These are phyloP conservation scores for Dicycla oo DNA, from an alignment of 2,888 invertebrate genomes.

Conservation along the genomic window DNA sequence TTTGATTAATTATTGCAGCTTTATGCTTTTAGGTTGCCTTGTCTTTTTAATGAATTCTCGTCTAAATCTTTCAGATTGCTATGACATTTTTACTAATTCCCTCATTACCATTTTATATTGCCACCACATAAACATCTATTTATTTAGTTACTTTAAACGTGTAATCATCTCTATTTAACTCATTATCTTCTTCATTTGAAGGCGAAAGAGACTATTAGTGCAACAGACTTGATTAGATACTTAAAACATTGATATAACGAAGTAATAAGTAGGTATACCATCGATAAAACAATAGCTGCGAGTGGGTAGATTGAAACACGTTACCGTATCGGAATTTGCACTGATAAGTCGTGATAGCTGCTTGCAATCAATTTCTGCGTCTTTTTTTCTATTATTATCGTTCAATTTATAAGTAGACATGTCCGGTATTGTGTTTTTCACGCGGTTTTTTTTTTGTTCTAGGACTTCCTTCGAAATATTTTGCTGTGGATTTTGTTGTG, in stretches of 20 bases:
- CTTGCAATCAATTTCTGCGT: constrained; percentile 49
- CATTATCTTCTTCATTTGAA: constrained; percentile 26
- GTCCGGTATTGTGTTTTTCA: background rate
- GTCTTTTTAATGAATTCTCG: background rate
- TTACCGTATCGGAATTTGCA: constrained; percentile 54
- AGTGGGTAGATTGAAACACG: constrained; percentile 48
- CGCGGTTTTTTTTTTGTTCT: constrained; percentile 9
- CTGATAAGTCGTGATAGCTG: constrained; percentile 57
- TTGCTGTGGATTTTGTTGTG: background rate
- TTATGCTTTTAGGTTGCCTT: too few species aligned
- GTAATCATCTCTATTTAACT: constrained; percentile 9
- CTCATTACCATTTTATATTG: background rate
- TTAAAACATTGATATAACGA: constrained; percentile 28
- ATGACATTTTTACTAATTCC: background rate
- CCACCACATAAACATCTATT: background rate
- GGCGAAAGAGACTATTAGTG: constrained; percentile 45
- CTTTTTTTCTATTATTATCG: constrained; percentile 29
- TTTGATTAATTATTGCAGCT: constrained; percentile 4
- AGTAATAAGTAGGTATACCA: background rate
- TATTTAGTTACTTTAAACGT: background rate
- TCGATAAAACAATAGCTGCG: constrained; percentile 55
- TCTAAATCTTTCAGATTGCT: background rate
- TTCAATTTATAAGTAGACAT: constrained; percentile 14
- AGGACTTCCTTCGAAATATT: background rate
- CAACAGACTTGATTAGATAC: constrained; percentile 57